Conservation (phyloP, 2,113 vertebrate genomes). For the Pithys albifrons region DNA sequence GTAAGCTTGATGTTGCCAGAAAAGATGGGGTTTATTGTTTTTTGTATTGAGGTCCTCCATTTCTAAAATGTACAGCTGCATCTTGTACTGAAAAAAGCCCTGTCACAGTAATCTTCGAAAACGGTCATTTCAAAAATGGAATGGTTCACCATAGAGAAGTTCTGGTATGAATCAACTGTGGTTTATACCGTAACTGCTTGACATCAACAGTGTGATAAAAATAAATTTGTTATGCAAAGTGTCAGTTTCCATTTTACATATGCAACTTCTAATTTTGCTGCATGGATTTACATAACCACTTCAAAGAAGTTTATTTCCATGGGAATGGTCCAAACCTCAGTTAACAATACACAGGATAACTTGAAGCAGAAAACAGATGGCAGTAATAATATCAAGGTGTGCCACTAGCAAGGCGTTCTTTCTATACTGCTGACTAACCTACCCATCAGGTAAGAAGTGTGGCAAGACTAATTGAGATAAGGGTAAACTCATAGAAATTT, state of each 20-base stretch:
- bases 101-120: not conserved
- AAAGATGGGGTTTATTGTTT: not conserved
- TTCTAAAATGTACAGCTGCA: not conserved
- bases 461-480: not conserved
- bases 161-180: not conserved
- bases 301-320: not conserved
- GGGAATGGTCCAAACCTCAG: not conserved
- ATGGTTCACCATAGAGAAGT: not conserved
- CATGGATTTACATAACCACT: not conserved
- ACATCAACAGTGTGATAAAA: slow-evolving; percentile 17
- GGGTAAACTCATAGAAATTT: not conserved
- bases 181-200: slow-evolving; percentile 9
- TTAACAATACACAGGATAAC: not conserved
- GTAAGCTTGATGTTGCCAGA: not conserved
- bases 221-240: not conserved
- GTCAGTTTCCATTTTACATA: slow-evolving; percentile 3
- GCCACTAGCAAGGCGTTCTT: not conserved
- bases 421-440: not conserved
- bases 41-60: not conserved
- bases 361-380: not conserved
- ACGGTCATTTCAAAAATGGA: not conserved
- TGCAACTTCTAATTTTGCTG: slow-evolving; percentile 22
- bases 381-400: not conserved
- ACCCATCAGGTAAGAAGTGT: not conserved
- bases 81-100: not conserved